phyloP scores from a whole-genome alignment of 2,113 vertebrate genomes.

The Trogon melanurus region DNA sequence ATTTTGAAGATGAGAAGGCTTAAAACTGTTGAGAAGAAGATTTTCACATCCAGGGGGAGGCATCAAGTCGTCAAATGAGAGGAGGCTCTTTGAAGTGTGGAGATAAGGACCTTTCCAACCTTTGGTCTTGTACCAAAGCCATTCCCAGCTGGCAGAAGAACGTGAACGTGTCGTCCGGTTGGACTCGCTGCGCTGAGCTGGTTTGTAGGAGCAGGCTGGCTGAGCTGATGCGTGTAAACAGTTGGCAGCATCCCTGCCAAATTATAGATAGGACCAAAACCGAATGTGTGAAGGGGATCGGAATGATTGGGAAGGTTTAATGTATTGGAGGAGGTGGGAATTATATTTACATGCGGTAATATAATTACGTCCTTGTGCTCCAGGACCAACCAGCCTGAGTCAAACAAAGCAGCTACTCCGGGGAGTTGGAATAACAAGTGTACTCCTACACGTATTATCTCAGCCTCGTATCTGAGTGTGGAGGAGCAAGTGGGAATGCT shows the following conservation, averaged over 20 bases:
- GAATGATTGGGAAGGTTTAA: not conserved
- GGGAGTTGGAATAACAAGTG: not conserved
- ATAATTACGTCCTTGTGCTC: not conserved
- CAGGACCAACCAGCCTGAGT: not conserved
- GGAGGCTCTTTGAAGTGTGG: slow-evolving; percentile 70
- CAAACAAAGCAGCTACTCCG: not conserved
- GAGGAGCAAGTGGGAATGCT: not conserved
- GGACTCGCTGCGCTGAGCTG: accelerated
- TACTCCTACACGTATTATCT: not conserved
- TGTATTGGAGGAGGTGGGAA: not conserved
- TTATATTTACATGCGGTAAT: not conserved
- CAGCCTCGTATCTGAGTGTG: not conserved
- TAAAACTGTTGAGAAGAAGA: slow-evolving; percentile 29
- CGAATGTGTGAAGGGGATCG: not conserved
- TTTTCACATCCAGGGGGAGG: slow-evolving; percentile 26
- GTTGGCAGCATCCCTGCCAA: not conserved
- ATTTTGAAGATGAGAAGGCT: slow-evolving; percentile 53
- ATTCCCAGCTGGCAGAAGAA: not conserved
- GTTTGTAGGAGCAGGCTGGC: accelerated
- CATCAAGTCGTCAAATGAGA: slow-evolving; percentile 50
- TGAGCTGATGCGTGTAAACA: not conserved
- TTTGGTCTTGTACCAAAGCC: slow-evolving; percentile 21
- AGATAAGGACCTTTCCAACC: slow-evolving; percentile 62
- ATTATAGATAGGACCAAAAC: not conserved
- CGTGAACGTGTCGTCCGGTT: not conserved